Base-by-base conservation (phyloP, 1,140 invertebrate genomes). In the Cardiocondyla obscurior region DNA sequence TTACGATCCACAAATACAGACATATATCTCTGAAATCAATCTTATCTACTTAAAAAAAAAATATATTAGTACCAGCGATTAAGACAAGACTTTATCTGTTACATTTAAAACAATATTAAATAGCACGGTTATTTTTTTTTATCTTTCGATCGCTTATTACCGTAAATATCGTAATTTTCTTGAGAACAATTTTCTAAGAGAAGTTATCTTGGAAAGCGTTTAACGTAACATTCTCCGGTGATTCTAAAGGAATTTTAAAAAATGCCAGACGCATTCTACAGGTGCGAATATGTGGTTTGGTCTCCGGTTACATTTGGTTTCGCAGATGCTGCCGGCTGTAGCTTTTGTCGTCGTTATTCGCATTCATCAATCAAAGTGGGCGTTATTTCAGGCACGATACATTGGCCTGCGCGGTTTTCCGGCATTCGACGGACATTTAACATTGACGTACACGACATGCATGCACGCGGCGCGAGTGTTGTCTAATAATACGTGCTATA, bases 311-410 rank as follows among this genome's bases (percentile, higher is more conserved):
- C 39, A 39, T 76, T 74, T 39, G 72, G 36, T 76, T 76, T 76
- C 33, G 28, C 28, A 25, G 6, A 3, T 25, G 19, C 51, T 65
- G 12, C 22, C 55, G 39, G 16, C 73, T 60, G 44, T 57, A 46
- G 10, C 57, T 64, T n/a, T 60, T 57, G 72, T 57, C 58, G 58
- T 36, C 57, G 39, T 76, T 76, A 36, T 49, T 62, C 25, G 58
- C 81, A 28, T 77, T 65, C 81, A 83, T 83, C 60, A 65, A 83
- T 83, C 81, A 77, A 55, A 14, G 14, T 39, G 33, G 7, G 39
- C 39, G 46, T 42, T n/a, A 28, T 69, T 62, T 62, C 36, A 51
- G 36, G 19, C 44, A 49, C 70, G 72, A 58, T 72, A 73, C 67
- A 46, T 22, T 67, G 67, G 49, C 30, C 19, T 3, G 44, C 10